Evolutionary conservation across 2,888 invertebrate species (phyloP), one percentile per base, ranked within the genome.

Genomic region (Rhaphigaster nebulosa): DNA sequence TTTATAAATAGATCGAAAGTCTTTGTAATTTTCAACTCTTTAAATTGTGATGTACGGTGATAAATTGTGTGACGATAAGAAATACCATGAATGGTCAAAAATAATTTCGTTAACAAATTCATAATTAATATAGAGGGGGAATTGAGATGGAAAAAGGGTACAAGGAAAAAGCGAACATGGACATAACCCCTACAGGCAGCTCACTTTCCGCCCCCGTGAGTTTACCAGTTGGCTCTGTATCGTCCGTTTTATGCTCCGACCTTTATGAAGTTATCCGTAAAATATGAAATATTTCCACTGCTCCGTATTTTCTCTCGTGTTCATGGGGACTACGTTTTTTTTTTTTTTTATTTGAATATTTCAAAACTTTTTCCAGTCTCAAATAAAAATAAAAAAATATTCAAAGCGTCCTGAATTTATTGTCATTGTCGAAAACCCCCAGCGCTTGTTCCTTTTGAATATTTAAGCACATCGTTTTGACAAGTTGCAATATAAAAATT

Each of bases 221-320:
- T 76, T 65, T 38, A 76, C 70, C 70, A 76, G 70, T 18, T 23
- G 15, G 34, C 10, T 76, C 20, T 76, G 70, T 76, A 76, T 76
- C 34, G 70, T 76, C 70, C 70, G 70, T 38, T 76, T 76, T 76
- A 76, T 76, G 70, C 38, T 76, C 38, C 70, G 20, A 34, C 34
- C 70, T 76, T 76, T 76, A 76, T 76, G 34, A 76, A 76, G 70
- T 76, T 76, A 76, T 38, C 70, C 70, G 70, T 76, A 76, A 76
- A 70, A 76, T 76, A 76, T 76, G 38, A 76, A 76, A 76, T 76
- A 76, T 38, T 76, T 76, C 70, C 70, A 38, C 34, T 76, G 34
- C 38, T 38, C 70, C 70, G 20, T 76, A 76, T 76, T 76, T 76
- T 38, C 70, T 23, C 70, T 76, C 70, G 20, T 76, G 70, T 76